Evolutionary conservation across 2,113 vertebrate species (phyloP).

Genomic region (Epinephelus fuscoguttatus): DNA sequence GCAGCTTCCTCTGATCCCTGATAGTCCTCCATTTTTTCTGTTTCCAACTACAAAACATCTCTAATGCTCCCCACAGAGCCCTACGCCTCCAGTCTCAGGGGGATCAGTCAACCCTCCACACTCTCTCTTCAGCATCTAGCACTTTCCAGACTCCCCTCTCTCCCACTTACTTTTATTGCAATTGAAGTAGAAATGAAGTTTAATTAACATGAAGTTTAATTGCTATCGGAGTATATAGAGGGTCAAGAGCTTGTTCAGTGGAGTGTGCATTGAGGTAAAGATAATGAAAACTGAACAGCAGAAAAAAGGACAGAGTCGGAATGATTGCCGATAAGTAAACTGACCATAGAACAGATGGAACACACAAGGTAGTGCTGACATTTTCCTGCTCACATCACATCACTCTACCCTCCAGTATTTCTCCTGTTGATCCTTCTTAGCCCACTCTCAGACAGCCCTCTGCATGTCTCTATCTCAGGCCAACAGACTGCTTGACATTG

Average conservation of each 20-base stretch:
- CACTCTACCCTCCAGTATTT: slow-evolving; percentile 8
- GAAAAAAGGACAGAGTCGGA: background rate
- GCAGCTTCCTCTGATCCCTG: slow-evolving; percentile 64
- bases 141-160: slow-evolving; percentile 49
- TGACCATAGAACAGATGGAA: background rate
- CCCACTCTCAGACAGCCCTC: slow-evolving; percentile 24
- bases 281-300: slow-evolving; percentile 11
- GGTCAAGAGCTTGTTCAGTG: slow-evolving; percentile 28
- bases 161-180: slow-evolving; percentile 43
- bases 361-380: background rate
- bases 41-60: slow-evolving; percentile 69
- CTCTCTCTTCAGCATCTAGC: slow-evolving; percentile 43
- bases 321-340: slow-evolving; percentile 7
- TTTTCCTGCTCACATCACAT: slow-evolving; percentile 20
- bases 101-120: slow-evolving; percentile 50
- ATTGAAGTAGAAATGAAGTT: slow-evolving; percentile 39
- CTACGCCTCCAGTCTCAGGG: slow-evolving; percentile 63
- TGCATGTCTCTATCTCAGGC: slow-evolving; percentile 39
- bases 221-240: slow-evolving; percentile 9
- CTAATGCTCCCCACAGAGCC: slow-evolving; percentile 65
- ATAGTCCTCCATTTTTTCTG: slow-evolving; percentile 60
- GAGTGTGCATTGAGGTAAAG: slow-evolving; percentile 22
- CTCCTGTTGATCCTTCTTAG: slow-evolving; percentile 42
- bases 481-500: slow-evolving; percentile 58
- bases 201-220: slow-evolving; percentile 47